A percentile compares a stretch with the other conserved stretches of the same genome.
Conservation (phyloP, 2,888 invertebrate species). For the Anodontia alba region DNA sequence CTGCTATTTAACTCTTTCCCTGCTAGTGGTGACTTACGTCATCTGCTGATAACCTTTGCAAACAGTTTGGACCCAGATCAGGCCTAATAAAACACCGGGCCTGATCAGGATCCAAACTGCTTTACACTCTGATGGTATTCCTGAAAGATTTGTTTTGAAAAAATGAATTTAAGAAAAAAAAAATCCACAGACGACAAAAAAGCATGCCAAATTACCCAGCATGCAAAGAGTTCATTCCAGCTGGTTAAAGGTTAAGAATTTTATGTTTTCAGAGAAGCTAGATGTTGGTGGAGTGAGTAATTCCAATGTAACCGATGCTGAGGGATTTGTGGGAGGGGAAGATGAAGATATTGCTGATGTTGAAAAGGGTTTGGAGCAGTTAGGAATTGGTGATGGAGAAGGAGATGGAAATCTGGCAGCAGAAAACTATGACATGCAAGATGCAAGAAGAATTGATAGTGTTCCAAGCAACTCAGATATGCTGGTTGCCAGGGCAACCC, state of each 20-base stretch:
- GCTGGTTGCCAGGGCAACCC: constrained; percentile 55
- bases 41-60: neutral
- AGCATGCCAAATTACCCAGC: neutral
- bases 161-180: no score
- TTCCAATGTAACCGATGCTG: neutral
- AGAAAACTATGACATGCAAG: neutral
- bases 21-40: no score
- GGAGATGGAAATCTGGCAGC: neutral
- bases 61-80: constrained; percentile 6
- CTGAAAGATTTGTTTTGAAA: no score
- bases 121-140: no score
- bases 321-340: neutral
- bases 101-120: neutral
- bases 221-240: no score
- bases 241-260: no score
- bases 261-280: neutral
- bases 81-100: neutral
- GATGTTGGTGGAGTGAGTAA: neutral
- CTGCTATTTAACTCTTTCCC: no score
- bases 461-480: constrained; percentile 51
- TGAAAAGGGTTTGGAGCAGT: constrained; percentile 1
- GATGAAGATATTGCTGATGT: neutral
- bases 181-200: neutral
- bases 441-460: neutral
- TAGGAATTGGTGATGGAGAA: constrained; percentile 14